phyloP scores from a whole-genome alignment of 2,113 vertebrate species.

The Nothoprocta perdicaria region DNA sequence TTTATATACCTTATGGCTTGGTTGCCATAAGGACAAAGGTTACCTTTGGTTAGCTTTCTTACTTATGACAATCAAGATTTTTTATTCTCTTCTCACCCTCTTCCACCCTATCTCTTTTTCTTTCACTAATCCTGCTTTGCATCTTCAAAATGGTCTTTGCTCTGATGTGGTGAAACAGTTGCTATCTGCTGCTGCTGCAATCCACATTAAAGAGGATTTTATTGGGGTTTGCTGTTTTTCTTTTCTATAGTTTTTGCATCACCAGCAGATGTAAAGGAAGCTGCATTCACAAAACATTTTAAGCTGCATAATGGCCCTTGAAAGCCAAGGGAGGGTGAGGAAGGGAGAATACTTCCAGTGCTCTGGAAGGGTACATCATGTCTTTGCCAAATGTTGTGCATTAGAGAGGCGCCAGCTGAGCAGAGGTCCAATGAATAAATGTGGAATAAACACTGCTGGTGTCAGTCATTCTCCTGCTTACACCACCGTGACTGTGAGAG shows the following conservation, averaged over 20 bases:
- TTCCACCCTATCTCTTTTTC: not conserved
- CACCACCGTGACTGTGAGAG: not conserved
- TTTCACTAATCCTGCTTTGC: not conserved
- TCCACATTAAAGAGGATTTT: not conserved
- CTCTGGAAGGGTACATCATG: constrained; percentile 18
- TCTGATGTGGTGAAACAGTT: not conserved
- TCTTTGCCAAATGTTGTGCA: constrained; percentile 4
- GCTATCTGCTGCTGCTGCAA: not conserved
- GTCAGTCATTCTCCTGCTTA: accelerated
- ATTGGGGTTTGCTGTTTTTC: not conserved
- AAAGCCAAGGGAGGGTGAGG: constrained; percentile 33
- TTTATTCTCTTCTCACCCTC: not conserved
- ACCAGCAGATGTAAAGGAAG: constrained; percentile 67
- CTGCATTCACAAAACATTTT: constrained; percentile 32
- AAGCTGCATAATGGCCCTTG: constrained; percentile 49
- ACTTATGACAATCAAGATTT: not conserved
- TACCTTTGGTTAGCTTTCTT: too few relatives aligned
- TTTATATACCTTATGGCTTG: not conserved
- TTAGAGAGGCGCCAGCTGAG: constrained; percentile 26
- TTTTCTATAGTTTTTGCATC: constrained; percentile 20
- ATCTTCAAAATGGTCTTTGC: not conserved
- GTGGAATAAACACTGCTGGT: accelerated
- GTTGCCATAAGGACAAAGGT: too few relatives aligned
- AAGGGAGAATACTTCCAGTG: not conserved
- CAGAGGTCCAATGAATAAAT: not conserved